A percentile compares a stretch with the other conserved stretches of the same genome.
Evolutionary conservation across 2,888 invertebrate genomes (phyloP).

Genomic region (Drosophila ezoana): DNA sequence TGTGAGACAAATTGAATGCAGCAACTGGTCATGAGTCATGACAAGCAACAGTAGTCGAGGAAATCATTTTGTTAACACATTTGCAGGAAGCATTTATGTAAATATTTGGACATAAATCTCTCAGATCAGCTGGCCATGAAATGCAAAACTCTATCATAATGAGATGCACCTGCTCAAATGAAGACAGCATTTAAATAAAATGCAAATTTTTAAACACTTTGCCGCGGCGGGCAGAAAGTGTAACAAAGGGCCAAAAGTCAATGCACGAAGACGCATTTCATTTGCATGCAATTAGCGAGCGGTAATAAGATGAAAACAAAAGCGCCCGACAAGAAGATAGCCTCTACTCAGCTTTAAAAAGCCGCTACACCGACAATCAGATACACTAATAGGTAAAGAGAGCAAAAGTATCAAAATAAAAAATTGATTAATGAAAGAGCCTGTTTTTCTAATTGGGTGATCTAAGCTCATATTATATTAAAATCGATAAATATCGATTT

Average conservation of each 20-base stretch:
- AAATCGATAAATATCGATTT: too few relatives aligned
- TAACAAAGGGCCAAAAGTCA: slow-evolving; percentile 60
- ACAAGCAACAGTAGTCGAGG: slow-evolving; percentile 27
- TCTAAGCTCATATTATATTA: too few relatives aligned
- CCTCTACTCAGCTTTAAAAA: not conserved
- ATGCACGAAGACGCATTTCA: slow-evolving; percentile 49
- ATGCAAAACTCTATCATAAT: slow-evolving; percentile 53
- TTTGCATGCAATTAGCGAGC: slow-evolving; percentile 70
- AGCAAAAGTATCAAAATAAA: too few relatives aligned
- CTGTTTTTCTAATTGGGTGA: too few relatives aligned
- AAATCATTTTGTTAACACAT: slow-evolving; percentile 54
- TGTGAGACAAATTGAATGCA: slow-evolving; percentile 60
- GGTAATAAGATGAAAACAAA: slow-evolving; percentile 34
- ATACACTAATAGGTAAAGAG: too few relatives aligned
- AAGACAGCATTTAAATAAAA: slow-evolving; percentile 38
- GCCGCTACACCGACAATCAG: too few relatives aligned
- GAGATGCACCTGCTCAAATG: slow-evolving; percentile 54
- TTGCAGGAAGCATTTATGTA: slow-evolving; percentile 55
- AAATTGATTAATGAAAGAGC: too few relatives aligned
- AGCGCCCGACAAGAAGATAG: not conserved
- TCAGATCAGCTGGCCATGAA: slow-evolving; percentile 68
- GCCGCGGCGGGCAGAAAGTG: slow-evolving; percentile 69
- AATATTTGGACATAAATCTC: slow-evolving; percentile 40
- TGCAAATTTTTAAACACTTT: slow-evolving; percentile 39
- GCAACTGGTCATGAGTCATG: slow-evolving; percentile 21